phyloP scores from a whole-genome alignment of 2,797 vertebrate genomes.

The Tympanoctomys barrerae region DNA sequence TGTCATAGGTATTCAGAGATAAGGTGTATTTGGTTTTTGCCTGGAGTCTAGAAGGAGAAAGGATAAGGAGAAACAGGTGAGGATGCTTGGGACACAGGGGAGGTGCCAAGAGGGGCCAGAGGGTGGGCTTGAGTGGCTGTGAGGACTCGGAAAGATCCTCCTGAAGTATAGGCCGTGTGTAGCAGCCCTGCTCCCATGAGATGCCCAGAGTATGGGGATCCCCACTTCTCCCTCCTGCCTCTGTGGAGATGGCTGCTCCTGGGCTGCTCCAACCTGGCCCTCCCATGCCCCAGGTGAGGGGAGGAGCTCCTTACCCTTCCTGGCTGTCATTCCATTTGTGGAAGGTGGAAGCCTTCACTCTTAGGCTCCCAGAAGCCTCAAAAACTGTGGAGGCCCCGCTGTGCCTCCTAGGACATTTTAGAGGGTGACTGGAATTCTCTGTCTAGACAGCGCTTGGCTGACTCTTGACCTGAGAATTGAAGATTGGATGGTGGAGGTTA shows the following conservation, averaged over 20 bases:
- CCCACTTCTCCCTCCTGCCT: neutral
- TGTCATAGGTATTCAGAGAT: neutral
- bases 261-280: neutral
- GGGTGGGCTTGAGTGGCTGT: neutral
- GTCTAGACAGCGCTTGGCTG: neutral
- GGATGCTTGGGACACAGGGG: neutral
- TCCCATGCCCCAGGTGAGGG: neutral
- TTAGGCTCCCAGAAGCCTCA: neutral
- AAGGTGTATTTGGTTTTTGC: neutral
- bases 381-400: neutral
- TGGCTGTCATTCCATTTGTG: neutral
- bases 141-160: neutral
- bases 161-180: neutral
- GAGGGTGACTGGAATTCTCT: neutral
- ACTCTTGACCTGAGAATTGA: neutral
- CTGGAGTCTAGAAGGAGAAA: neutral
- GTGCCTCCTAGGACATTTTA: neutral
- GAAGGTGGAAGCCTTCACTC: neutral
- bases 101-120: neutral
- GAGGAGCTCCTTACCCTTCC: neutral
- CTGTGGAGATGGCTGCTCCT: neutral
- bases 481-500: neutral
- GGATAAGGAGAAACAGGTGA: neutral
- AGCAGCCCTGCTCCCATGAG: neutral
- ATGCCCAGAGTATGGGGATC: neutral